Percentiles rank a stretch among this genome's conserved stretches.
phyloP scores from a whole-genome alignment of 2,797 vertebrate species.

The Tolypeutes matacus region DNA sequence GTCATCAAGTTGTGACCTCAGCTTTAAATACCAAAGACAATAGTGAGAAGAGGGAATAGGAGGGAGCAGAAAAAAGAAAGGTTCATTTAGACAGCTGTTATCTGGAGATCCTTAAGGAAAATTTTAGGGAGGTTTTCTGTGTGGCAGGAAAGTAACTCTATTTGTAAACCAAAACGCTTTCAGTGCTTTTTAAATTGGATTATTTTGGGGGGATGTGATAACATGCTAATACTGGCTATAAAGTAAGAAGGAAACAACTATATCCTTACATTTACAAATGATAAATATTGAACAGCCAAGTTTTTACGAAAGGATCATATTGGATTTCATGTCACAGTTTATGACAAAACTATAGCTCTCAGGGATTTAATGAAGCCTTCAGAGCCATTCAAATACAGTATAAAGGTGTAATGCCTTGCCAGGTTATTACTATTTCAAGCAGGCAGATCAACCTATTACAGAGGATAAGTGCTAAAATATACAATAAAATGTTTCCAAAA shows the following conservation, averaged over 20 bases:
- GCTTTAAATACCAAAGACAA: slow-evolving; percentile 7
- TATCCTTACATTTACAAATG: background rate
- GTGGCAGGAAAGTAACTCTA: background rate
- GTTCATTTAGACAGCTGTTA: background rate
- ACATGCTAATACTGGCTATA: background rate
- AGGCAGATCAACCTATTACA: background rate
- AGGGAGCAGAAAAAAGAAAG: background rate
- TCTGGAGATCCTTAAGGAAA: background rate
- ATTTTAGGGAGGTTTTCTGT: background rate
- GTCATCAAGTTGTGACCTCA: background rate
- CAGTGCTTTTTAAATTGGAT: slow-evolving; percentile 9
- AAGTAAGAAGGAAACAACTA: background rate
- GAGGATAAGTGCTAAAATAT: background rate
- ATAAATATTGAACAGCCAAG: background rate
- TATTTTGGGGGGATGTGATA: background rate
- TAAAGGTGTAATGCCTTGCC: background rate
- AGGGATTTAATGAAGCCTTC: background rate
- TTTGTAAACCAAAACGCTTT: slow-evolving; percentile 18
- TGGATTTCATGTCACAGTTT: slow-evolving; percentile 43
- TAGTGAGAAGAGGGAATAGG: background rate
- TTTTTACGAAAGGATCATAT: slow-evolving; percentile 21
- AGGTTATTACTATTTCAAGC: background rate
- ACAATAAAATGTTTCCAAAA: background rate
- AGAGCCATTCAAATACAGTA: background rate
- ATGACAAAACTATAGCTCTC: background rate